Percentiles rank a stretch among this genome's conserved stretches.
phyloP scores from a whole-genome alignment of 2,888 invertebrate species.

The Junonia oenone region DNA sequence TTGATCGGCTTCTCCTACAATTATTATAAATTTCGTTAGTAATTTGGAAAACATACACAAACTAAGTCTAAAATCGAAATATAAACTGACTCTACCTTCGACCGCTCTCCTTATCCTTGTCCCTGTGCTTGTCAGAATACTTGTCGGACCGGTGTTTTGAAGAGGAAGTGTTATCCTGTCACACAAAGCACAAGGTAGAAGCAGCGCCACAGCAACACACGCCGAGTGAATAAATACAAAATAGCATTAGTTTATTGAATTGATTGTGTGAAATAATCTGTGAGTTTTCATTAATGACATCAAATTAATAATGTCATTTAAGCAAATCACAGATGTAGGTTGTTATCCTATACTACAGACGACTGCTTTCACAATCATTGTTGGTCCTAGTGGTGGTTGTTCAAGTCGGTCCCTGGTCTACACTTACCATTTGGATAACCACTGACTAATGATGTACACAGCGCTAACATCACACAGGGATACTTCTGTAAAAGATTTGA shows the following conservation, averaged over 20 bases:
- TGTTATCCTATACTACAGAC: constrained; percentile 58
- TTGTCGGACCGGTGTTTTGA: constrained; percentile 78
- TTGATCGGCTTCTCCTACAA: constrained; percentile 62
- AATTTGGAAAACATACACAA: neutral
- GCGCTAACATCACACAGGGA: constrained; percentile 84
- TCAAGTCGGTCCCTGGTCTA: constrained; percentile 72
- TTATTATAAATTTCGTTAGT: neutral
- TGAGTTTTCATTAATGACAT: constrained; percentile 53
- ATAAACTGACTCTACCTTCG: constrained; percentile 46
- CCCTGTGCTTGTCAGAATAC: constrained; percentile 77
- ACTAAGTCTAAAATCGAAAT: neutral
- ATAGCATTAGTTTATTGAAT: constrained; percentile 72
- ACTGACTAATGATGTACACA: constrained; percentile 82
- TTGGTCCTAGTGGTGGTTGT: constrained; percentile 57
- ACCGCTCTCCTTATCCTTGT: constrained; percentile 58
- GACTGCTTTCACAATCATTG: constrained; percentile 41
- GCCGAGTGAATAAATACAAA: constrained; percentile 78
- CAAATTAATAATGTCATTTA: constrained; percentile 36
- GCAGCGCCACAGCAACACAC: constrained; percentile 81
- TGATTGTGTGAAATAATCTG: constrained; percentile 53
- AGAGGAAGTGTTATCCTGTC: constrained; percentile 79
- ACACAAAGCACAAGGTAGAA: constrained; percentile 81
- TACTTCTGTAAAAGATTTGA: constrained; percentile 89
- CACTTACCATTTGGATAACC: constrained; percentile 84
- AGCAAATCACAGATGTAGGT: constrained; percentile 58